Base-by-base conservation (phyloP, 2,888 invertebrate genomes). In the Acrocyrtus sp. region DNA sequence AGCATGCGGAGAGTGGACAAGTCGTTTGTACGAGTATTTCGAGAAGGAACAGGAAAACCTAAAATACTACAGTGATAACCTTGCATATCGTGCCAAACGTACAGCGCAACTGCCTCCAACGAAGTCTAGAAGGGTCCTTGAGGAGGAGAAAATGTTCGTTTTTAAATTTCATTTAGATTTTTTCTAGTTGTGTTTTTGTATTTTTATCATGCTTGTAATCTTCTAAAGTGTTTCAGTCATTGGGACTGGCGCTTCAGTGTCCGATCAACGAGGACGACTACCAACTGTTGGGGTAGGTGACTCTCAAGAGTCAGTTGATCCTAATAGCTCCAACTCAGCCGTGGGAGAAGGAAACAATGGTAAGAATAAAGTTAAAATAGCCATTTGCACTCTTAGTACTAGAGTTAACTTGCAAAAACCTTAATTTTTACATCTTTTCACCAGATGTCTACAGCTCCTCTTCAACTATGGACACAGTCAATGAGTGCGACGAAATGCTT, bases 1-100 rank as follows among this genome's bases (percentile, higher is more conserved):
- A 76, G 95, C 92, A 0, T 95, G 95, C 3, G 97, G 97, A 1
- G 91, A 96, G 84, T 98, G 97, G 97, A 96, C 96, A 0, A 94
- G 94, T 83, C 88, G 92, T 0, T 86, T 96, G 0, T 92, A 94
- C 83, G 88, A 89, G 1, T 95, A 94, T 84, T 95, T 96, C 82
- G 94, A 95, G 83, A 87, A 86, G 58, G 92, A 95, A 82, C 93
- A 94, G 82, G 61, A 79, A 48, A 78, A 78, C 54, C 63, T 82
- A 22, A 76, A 56, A 26, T 54, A 27, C 19, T 56, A 70, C 57
- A 62, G 50, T 57, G 72, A 72, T 47, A 66, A 54, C 22, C 29
- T 66, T 19, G 62, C 48, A 6, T 34, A 12, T 12, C 60, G 66
- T 57, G 54, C 24, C n/a, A 62, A 58, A 47, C 65, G 51, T 4